A percentile compares a stretch with the other conserved stretches of the same genome.
phyloP scores from a whole-genome alignment of 2,888 invertebrate genomes.

The Teleogryllus oceanicus region DNA sequence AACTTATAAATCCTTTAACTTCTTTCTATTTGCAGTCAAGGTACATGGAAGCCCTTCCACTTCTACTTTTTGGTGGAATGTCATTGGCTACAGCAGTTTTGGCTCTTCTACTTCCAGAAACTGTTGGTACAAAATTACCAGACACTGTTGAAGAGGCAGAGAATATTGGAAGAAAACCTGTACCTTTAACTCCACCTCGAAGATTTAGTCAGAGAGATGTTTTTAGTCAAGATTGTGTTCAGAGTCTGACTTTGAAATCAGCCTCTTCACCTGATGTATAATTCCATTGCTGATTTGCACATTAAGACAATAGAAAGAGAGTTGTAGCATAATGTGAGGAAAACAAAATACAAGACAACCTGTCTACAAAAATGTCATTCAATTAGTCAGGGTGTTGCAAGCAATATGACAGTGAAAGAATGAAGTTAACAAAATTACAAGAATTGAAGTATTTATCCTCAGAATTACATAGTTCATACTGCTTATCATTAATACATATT shows the following conservation, averaged over 20 bases:
- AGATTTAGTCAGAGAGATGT: conserved; percentile 6
- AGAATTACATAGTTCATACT: too few relatives aligned
- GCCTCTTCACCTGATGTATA: background rate
- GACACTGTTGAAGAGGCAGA: conserved; percentile 69
- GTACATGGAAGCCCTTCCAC: conserved; percentile 53
- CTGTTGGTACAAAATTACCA: conserved; percentile 58
- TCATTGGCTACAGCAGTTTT: conserved; percentile 59
- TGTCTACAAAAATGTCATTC: background rate
- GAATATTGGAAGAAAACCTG: conserved; percentile 22
- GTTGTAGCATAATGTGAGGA: background rate
- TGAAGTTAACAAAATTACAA: background rate
- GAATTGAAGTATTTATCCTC: too few relatives aligned
- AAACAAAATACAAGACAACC: background rate
- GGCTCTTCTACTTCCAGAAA: conserved; percentile 66
- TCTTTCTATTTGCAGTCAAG: conserved; percentile 40
- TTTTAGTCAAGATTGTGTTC: background rate
- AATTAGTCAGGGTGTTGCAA: too few relatives aligned
- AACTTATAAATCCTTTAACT: too few relatives aligned
- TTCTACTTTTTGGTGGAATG: conserved; percentile 62
- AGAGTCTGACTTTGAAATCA: background rate
- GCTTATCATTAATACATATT: too few relatives aligned
- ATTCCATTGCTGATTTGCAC: background rate
- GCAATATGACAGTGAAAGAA: too few relatives aligned
- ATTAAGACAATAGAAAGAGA: background rate
- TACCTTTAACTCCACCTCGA: background rate